phyloP scores from a whole-genome alignment of 2,797 vertebrate species.

The Orestias chungarensis region DNA sequence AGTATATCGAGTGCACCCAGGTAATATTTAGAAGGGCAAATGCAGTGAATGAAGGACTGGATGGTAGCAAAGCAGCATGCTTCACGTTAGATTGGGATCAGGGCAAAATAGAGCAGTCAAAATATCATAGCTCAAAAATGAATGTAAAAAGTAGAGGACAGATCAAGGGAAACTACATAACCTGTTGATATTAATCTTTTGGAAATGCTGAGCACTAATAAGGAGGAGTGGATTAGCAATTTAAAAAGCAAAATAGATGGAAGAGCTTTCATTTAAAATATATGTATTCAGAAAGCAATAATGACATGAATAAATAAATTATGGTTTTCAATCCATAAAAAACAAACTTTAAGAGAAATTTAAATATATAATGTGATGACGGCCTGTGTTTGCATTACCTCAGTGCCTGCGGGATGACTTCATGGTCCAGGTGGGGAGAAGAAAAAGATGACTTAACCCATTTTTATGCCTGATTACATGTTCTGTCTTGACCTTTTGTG shows the following conservation, averaged over 20 bases:
- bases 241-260: slow-evolving; percentile 4
- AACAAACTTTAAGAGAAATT: neutral
- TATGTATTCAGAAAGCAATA: neutral
- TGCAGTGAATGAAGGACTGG: slow-evolving; percentile 17
- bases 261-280: slow-evolving; percentile 8
- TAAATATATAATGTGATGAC: slow-evolving; percentile 1
- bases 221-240: slow-evolving; percentile 27
- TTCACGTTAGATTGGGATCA: slow-evolving; percentile 11
- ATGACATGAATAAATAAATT: neutral
- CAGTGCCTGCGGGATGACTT: slow-evolving; percentile 32
- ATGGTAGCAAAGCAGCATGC: slow-evolving; percentile 28
- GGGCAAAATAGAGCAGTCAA: slow-evolving; percentile 20
- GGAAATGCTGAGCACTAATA: slow-evolving; percentile 22
- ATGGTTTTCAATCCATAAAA: neutral
- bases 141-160: slow-evolving; percentile 5
- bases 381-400: slow-evolving; percentile 17
- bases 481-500: slow-evolving; percentile 29
- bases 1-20: slow-evolving; percentile 31
- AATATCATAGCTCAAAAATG: slow-evolving; percentile 14
- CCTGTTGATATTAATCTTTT: neutral
- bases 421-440: slow-evolving; percentile 37
- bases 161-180: neutral
- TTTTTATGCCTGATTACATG: slow-evolving; percentile 40
- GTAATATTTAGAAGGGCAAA: slow-evolving; percentile 28
- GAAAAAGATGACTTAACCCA: slow-evolving; percentile 22